Percentiles rank a stretch among this genome's conserved stretches.
These are phyloP conservation scores for Helarctos malayanus DNA, from an alignment of 2,797 vertebrate genomes.

Conservation along the genomic window DNA sequence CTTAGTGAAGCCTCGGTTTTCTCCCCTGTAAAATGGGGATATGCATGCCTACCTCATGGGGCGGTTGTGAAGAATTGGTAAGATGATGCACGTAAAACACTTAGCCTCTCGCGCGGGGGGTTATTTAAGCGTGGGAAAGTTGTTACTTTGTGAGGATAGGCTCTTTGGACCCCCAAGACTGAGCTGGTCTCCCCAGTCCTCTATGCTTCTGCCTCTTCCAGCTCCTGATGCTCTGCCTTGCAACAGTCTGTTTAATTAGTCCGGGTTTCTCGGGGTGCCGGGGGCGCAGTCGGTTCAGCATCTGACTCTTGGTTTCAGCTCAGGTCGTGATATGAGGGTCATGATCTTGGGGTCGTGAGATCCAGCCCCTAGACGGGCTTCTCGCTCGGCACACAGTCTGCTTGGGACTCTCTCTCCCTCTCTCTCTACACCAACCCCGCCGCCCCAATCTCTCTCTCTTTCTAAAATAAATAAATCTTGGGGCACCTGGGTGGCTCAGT, in stretches of 20 bases:
- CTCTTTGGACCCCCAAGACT: neutral
- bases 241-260: neutral
- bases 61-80: neutral
- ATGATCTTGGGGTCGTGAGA: neutral
- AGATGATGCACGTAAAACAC: neutral
- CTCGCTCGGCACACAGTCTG: neutral
- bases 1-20: constrained; percentile 1
- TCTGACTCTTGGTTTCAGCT: neutral
- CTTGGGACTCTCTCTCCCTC: neutral
- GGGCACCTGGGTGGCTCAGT: too few relatives aligned
- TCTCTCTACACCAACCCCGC: neutral
- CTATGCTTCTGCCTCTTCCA: too few relatives aligned
- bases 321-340: too few relatives aligned
- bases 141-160: neutral
- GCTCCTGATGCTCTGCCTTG: neutral
- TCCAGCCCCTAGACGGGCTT: neutral
- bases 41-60: neutral
- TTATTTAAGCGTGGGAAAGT: neutral
- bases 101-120: neutral
- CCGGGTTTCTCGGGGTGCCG: neutral
- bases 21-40: neutral
- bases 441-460: too few relatives aligned
- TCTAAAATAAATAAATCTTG: neutral
- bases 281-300: neutral
- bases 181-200: neutral